A percentile compares a stretch with the other conserved stretches of the same genome.
Evolutionary conservation across 2,888 invertebrate genomes (phyloP).

Genomic region (Aspidapion aeneum): DNA sequence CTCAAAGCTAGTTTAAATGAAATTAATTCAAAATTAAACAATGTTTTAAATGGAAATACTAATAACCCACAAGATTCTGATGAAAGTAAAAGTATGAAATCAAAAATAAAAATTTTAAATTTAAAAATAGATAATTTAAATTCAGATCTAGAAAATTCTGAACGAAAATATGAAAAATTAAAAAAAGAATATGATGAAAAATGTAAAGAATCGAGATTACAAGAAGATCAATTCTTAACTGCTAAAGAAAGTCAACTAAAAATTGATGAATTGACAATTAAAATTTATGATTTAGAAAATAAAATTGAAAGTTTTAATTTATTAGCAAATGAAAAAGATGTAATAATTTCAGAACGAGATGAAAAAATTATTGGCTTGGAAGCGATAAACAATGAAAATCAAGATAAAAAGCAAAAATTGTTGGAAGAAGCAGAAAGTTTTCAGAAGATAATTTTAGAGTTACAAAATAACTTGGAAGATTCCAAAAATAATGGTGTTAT

Average conservation of each 20-base stretch:
- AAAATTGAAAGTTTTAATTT: conserved; percentile 19
- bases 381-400: conserved; percentile 22
- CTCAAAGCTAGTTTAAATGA: conserved; percentile 62
- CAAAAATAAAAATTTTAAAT: conserved; percentile 45
- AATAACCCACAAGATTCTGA: conserved; percentile 34
- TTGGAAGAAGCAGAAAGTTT: conserved; percentile 21
- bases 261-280: conserved; percentile 17
- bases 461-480: conserved; percentile 6
- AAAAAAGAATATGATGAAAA: conserved; percentile 22
- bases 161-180: conserved; percentile 26
- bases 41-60: conserved; percentile 44
- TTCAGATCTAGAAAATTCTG: conserved; percentile 30
- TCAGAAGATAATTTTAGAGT: conserved; percentile 12
- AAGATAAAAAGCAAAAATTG: conserved; percentile 18
- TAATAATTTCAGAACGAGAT: conserved; percentile 23
- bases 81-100: conserved; percentile 26
- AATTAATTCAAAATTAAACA: conserved; percentile 61
- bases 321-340: conserved; percentile 21
- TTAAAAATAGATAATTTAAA: conserved; percentile 43
- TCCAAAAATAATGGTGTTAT: conserved; percentile 7
- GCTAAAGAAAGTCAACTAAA: neutral
- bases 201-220: conserved; percentile 9
- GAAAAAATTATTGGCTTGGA: conserved; percentile 26
- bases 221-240: conserved; percentile 14
- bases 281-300: conserved; percentile 20